These are phyloP conservation scores for Cryptosula pallasiana DNA, from an alignment of 2,888 invertebrate genomes.

Conservation along the genomic window DNA sequence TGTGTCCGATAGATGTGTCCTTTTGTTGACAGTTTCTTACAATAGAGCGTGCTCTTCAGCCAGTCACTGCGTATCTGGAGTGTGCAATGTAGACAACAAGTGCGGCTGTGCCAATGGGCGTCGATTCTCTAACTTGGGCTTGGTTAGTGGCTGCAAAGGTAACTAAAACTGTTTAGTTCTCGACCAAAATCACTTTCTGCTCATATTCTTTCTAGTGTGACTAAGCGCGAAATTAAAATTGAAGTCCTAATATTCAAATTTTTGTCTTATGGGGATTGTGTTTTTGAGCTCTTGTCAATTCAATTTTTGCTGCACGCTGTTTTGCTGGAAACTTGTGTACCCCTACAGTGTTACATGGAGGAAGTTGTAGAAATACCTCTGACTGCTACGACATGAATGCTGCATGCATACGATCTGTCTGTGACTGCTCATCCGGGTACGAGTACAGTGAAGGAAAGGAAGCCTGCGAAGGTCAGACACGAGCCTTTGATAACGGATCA, in stretches of 20 bases:
- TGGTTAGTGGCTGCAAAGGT: background rate
- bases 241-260: too few species aligned
- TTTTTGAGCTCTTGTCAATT: too few species aligned
- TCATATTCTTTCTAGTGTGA: too few species aligned
- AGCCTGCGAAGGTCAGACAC: background rate
- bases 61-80: background rate
- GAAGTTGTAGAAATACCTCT: background rate
- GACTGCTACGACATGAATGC: background rate
- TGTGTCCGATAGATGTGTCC: too few species aligned
- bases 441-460: background rate
- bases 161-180: too few species aligned
- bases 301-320: too few species aligned
- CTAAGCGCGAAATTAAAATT: too few species aligned
- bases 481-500: too few species aligned
- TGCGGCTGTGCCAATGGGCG: background rate
- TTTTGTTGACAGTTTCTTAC: background rate
- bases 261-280: too few species aligned
- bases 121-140: background rate
- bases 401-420: background rate
- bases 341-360: background rate
- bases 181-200: too few species aligned
- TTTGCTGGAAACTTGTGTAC: too few species aligned
- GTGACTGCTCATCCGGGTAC: background rate
- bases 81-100: background rate
- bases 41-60: background rate